Percentiles rank a stretch among this genome's conserved stretches.
These are phyloP conservation scores for Drosophila planitibia DNA, from an alignment of 2,888 invertebrate genomes.

Conservation along the genomic window DNA sequence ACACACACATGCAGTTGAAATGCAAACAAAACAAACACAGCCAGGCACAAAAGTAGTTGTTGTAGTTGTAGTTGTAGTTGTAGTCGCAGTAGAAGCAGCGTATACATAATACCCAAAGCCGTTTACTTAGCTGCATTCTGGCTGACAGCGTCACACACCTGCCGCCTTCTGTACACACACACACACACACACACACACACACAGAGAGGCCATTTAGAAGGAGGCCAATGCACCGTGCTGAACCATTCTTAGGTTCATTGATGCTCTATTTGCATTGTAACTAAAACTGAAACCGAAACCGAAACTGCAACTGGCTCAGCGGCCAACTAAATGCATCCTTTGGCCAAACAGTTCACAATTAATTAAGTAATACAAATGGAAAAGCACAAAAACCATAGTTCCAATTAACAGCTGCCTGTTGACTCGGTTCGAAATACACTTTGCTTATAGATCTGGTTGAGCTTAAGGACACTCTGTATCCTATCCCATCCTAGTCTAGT, in stretches of 20 bases:
- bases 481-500: too few relatives aligned
- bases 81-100: conserved; percentile 2
- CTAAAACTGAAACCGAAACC: conserved; percentile 10
- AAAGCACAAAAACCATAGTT: neutral
- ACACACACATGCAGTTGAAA: conserved; percentile 17
- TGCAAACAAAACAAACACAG: conserved; percentile 45
- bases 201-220: neutral
- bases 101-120: conserved; percentile 41
- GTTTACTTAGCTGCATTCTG: conserved; percentile 62
- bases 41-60: neutral
- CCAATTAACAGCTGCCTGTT: neutral
- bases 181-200: conserved; percentile 1
- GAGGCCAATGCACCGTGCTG: conserved; percentile 55
- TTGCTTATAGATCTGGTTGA: neutral
- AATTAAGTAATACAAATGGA: neutral
- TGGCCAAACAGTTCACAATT: neutral
- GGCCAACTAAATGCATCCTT: conserved; percentile 1
- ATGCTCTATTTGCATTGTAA: conserved; percentile 25
- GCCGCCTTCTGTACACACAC: conserved; percentile 36
- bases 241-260: conserved; percentile 26
- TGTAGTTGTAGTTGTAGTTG: neutral
- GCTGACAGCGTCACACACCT: conserved; percentile 49
- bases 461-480: neutral
- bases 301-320: neutral
- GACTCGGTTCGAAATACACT: too few relatives aligned